Conservation (phyloP, 92 coral and sea anemone species). For the Umimayanthus chanpuru region DNA sequence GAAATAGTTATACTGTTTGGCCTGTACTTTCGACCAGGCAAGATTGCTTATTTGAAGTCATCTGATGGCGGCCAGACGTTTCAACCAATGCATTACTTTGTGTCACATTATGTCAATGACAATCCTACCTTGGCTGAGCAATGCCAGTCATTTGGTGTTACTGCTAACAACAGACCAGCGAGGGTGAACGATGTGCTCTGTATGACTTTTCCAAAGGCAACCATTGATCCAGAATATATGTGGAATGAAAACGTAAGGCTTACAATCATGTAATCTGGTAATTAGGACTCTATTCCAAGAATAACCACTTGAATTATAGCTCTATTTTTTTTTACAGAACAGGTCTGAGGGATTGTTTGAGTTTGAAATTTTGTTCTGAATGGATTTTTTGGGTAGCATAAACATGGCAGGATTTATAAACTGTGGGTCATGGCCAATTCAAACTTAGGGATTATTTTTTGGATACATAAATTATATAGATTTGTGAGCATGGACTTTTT, state of each 20-base stretch:
- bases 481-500: too few relatives aligned
- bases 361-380: too few relatives aligned
- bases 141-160: slow-evolving; percentile 58
- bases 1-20: slow-evolving; percentile 77
- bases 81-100: slow-evolving; percentile 82
- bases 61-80: slow-evolving; percentile 63
- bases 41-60: slow-evolving; percentile 80
- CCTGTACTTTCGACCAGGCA: slow-evolving; percentile 84
- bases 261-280: not conserved
- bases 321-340: too few relatives aligned
- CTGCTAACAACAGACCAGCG: slow-evolving; percentile 42
- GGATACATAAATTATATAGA: too few relatives aligned
- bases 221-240: slow-evolving; percentile 29
- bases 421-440: too few relatives aligned
- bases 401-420: too few relatives aligned
- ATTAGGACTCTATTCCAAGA: too few relatives aligned
- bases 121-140: slow-evolving; percentile 53
- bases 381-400: too few relatives aligned
- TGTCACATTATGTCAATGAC: slow-evolving; percentile 47
- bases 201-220: slow-evolving; percentile 51
- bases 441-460: too few relatives aligned
- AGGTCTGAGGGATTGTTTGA: too few relatives aligned
- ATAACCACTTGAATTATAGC: too few relatives aligned
- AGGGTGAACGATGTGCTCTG: slow-evolving; percentile 71
- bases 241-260: slow-evolving; percentile 42